Base-by-base conservation (phyloP, 2,797 vertebrate genomes). In the Xenentodon cancila region DNA sequence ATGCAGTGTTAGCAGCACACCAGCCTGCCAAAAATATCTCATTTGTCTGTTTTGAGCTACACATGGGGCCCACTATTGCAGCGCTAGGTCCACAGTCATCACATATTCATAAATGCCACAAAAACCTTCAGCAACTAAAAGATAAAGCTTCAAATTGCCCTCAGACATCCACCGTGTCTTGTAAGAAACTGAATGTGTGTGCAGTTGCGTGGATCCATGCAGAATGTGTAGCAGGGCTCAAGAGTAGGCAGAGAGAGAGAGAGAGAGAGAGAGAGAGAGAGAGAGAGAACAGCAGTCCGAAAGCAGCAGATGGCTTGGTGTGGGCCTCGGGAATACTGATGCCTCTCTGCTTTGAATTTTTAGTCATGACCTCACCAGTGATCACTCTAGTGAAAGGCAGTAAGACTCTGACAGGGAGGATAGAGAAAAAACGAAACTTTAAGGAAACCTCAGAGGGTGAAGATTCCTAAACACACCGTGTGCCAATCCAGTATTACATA, bases 301-400 rank as follows among this genome's bases (percentile, higher is more conserved):
- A 66, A 77, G 75, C 59, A 77, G 85, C 84, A 88, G 85, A 87
- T 88, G 88, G 83, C 57, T 80, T 19, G 45, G 75, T 79, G 68
- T 61, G 44, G 73, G 65, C 64, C 59, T 47, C 4, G 34, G 71
- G 84, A 86, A 88, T 86, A 79, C 78, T 80, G 82, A 86, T 85
- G 77, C 68, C 62, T 66, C 64, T 69, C 59, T 79, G 80, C 64
- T 42, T 79, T 76, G 78, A 89, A 79, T 85, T 63, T 62, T 64
- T 76, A 85, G 68, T 47, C 72, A 58, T 75, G 71, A 81, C 77
- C 75, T 83, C 71, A 40, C 37, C 37, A 40, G 37, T 70, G 72
- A 64, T 80, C 67, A 83, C 64, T 64, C 53, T 27, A 48, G 56
- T 50, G 60, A 82, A 78, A 80, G 67, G 79, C 71, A 74, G 73